A percentile compares a stretch with the other conserved stretches of the same genome.
phyloP scores from a whole-genome alignment of 2,797 vertebrate genomes.

The Rhadinocentrus ornatus region DNA sequence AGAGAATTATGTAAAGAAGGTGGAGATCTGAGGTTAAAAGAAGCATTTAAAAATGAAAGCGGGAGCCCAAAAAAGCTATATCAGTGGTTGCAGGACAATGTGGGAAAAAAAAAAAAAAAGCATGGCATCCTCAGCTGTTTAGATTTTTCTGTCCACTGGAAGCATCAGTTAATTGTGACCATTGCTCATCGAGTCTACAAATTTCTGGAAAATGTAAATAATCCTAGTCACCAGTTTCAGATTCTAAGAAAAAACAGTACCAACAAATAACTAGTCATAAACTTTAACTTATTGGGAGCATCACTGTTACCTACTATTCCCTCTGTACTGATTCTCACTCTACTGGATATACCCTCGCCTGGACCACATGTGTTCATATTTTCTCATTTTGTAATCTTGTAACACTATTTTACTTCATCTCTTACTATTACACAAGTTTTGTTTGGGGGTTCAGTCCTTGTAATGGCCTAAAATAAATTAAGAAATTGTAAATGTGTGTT shows the following conservation, averaged over 20 bases:
- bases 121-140: not conserved
- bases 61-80: not conserved
- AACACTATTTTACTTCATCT: constrained; percentile 12
- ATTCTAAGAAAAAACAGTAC: not conserved
- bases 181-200: not conserved
- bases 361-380: not conserved
- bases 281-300: not conserved
- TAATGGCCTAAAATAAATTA: constrained; percentile 9
- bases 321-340: not conserved
- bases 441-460: constrained; percentile 21
- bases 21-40: constrained; percentile 28
- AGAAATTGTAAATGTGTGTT: too few relatives aligned
- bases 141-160: not conserved
- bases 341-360: not conserved
- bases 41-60: constrained; percentile 27
- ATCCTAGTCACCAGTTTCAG: not conserved
- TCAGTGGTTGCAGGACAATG: constrained; percentile 6
- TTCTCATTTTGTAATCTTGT: not conserved
- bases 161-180: not conserved
- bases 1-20: constrained; percentile 38
- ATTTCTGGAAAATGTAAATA: not conserved
- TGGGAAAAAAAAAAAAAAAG: not conserved
- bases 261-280: not conserved
- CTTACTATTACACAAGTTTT: constrained; percentile 14
- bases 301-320: not conserved